These are phyloP conservation scores for Tamias sibiricus DNA, from an alignment of 2,113 vertebrate genomes.

Conservation along the genomic window DNA sequence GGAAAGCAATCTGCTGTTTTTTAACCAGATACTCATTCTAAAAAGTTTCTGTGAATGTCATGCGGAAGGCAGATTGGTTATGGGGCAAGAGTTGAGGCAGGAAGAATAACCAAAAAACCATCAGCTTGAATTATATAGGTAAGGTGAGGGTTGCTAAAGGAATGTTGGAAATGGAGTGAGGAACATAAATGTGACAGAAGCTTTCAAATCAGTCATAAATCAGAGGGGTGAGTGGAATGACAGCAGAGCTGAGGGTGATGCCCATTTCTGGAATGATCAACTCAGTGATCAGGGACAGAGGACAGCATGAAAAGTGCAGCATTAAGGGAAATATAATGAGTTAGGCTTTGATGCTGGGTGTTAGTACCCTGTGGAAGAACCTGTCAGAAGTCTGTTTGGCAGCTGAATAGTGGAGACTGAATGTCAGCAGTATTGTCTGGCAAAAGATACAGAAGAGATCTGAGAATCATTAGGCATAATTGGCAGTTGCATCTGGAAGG, in stretches of 20 bases:
- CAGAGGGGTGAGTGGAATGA: not conserved
- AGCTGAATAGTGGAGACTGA: not conserved
- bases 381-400: not conserved
- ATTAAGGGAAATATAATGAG: fast-evolving
- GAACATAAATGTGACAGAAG: not conserved
- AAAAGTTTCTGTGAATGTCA: not conserved
- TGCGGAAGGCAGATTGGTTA: not conserved
- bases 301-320: not conserved
- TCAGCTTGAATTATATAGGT: not conserved
- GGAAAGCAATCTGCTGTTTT: not conserved
- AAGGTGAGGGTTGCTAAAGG: not conserved
- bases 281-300: not conserved
- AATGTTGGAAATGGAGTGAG: not conserved
- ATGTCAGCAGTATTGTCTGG: not conserved
- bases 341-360: not conserved
- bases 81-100: not conserved
- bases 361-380: not conserved
- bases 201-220: not conserved
- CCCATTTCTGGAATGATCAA: not conserved
- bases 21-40: not conserved
- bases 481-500: not conserved
- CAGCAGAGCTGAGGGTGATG: not conserved
- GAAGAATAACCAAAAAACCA: not conserved
- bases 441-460: not conserved
- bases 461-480: not conserved